Evolutionary conservation across 2,888 invertebrate species (phyloP).

Genomic region (Euproctis similis): DNA sequence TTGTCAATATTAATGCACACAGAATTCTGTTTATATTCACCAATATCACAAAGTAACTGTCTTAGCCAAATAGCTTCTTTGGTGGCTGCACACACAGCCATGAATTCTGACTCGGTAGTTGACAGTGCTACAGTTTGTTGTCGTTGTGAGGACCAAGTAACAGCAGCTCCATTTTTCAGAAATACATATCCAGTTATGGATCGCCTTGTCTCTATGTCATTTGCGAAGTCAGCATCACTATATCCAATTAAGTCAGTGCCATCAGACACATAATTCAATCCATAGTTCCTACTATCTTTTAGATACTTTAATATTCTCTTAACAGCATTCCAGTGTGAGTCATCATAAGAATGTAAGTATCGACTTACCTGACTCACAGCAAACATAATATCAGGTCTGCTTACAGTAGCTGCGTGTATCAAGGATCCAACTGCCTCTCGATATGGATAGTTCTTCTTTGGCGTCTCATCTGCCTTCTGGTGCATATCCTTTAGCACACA

Average conservation of each 20-base stretch:
- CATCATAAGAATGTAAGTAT: conserved; percentile 6
- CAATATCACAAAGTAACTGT: not conserved
- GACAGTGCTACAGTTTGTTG: conserved; percentile 1
- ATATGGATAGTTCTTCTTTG: conserved; percentile 8
- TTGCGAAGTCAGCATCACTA: conserved; percentile 3
- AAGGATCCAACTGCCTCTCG: conserved; percentile 14
- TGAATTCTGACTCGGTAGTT: not conserved
- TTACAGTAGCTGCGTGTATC: conserved; percentile 10
- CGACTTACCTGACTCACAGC: conserved; percentile 1
- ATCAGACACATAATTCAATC: conserved; percentile 1
- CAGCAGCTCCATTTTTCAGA: conserved; percentile 7
- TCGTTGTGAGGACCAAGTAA: conserved; percentile 5
- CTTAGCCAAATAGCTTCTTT: conserved; percentile 3
- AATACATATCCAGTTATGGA: conserved; percentile 6
- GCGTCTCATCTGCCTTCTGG: conserved; percentile 6
- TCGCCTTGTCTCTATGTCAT: conserved; percentile 3
- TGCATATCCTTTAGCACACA: conserved; percentile 17
- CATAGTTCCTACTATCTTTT: conserved; percentile 11
- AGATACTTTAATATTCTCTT: too few species aligned
- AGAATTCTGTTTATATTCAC: conserved; percentile 1
- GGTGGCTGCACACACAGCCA: conserved; percentile 1
- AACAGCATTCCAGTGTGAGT: too few species aligned
- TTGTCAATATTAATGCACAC: too few species aligned
- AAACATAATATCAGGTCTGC: conserved; percentile 2
- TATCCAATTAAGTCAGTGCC: conserved; percentile 1